A percentile compares a stretch with the other conserved stretches of the same genome.
Evolutionary conservation across 1,140 invertebrate species (phyloP).

Genomic region (Stegodyphus mimosarum): DNA sequence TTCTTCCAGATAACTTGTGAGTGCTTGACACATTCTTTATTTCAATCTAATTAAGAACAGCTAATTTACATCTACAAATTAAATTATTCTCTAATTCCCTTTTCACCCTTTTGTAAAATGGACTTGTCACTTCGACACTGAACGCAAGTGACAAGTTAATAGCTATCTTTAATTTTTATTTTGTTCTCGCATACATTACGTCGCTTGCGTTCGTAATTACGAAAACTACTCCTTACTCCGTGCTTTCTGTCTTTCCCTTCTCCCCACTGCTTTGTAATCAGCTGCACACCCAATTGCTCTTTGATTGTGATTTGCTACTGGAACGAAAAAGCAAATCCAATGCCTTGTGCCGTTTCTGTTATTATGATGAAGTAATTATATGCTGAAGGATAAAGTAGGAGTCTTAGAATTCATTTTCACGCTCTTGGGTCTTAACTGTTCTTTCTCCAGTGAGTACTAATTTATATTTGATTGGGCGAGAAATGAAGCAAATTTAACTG

Average conservation of each 20-base stretch:
- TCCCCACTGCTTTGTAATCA: neutral
- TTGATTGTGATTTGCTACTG: neutral
- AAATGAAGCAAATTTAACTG: too few species aligned
- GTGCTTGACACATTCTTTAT: neutral
- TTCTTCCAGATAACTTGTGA: too few species aligned
- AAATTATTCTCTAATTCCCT: neutral
- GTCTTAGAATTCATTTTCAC: neutral
- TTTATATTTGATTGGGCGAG: neutral
- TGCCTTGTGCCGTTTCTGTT: neutral
- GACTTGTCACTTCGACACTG: neutral
- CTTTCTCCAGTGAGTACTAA: neutral
- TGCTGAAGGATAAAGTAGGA: neutral
- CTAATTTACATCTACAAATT: constrained; percentile 3
- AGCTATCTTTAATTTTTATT: neutral
- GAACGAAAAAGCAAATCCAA: neutral
- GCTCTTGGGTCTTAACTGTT: neutral
- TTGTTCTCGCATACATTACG: neutral
- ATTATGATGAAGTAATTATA: neutral
- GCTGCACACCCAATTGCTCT: neutral
- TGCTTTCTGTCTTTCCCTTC: too few species aligned
- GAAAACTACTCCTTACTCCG: neutral
- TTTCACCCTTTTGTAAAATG: neutral
- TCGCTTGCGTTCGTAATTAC: neutral
- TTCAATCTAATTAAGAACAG: neutral
- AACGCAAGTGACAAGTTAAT: neutral